phyloP scores from a whole-genome alignment of 2,888 invertebrate genomes.

The Nineta flava region DNA sequence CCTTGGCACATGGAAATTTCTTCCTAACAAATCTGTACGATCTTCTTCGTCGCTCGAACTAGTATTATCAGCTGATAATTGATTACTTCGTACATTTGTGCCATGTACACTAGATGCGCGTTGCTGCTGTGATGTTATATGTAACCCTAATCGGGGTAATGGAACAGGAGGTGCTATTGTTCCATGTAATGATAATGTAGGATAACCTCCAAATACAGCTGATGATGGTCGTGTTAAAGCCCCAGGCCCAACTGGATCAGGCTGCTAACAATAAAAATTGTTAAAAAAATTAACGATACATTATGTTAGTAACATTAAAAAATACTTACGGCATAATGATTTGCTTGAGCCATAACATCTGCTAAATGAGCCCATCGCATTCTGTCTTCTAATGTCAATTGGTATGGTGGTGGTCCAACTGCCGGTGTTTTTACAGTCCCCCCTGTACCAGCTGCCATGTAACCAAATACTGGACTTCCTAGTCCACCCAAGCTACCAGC shows the following conservation, averaged over 20 bases:
- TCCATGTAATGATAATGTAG: conserved; percentile 36
- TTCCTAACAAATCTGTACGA: conserved; percentile 55
- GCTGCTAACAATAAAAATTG: conserved; percentile 28
- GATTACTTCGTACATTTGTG: conserved; percentile 14
- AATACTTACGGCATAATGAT: conserved; percentile 61
- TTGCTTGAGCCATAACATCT: conserved; percentile 74
- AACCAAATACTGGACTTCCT: conserved; percentile 74
- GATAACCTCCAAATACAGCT: conserved; percentile 69
- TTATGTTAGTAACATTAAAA: background rate
- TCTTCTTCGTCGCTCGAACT: conserved; percentile 52
- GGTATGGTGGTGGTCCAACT: conserved; percentile 62
- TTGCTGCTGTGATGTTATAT: conserved; percentile 20
- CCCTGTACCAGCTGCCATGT: conserved; percentile 52
- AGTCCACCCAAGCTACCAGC: conserved; percentile 30
- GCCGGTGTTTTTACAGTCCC: conserved; percentile 54
- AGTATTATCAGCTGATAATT: conserved; percentile 31
- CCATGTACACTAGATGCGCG: conserved; percentile 25
- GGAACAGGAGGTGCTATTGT: conserved; percentile 51
- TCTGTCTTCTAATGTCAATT: conserved; percentile 62
- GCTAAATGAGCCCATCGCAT: conserved; percentile 81
- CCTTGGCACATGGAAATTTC: conserved; percentile 60
- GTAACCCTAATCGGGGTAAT: conserved; percentile 44
- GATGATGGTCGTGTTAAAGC: conserved; percentile 50
- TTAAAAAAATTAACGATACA: background rate
- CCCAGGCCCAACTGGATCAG: conserved; percentile 46